Base-by-base conservation (phyloP, 2,888 invertebrate species). In the Hanleya hanleyi region DNA sequence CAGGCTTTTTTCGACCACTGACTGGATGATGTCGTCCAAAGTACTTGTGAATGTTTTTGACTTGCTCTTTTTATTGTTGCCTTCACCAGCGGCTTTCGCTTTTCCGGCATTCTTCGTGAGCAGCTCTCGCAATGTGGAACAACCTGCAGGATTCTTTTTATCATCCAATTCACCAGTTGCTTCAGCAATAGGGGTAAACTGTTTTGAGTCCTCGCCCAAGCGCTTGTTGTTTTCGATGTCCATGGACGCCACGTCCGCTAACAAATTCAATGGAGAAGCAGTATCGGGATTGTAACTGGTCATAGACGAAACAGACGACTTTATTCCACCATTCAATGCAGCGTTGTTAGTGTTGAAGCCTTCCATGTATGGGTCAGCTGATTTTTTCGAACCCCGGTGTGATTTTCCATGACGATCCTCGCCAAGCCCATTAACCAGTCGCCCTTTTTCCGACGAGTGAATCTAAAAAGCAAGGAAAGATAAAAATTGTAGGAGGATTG, bases 121-220 rank as follows among this genome's bases (percentile, higher is more conserved):
- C 62, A 96, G 90, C 87, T 96, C 96, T 0, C 96, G 91, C 15
- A 96, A 91, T 0, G 96, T 96, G 0, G 96, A 96, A 90, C 94
- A 96, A 89, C 94, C 94, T 29, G 82, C 74, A 26, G 82, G 80
- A 38, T 80, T 81, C 71, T 87, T 86, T 73, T 85, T 86, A 22
- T 81, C 79, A 62, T 80, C 77, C 18, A 74, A 77, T 22, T 70
- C 74, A 33, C 68, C 47, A 22, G 68, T 72, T 50, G 75, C 77
- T 49, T 76, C 76, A 61, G 70, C 73, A 0, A 66, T 67, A 22
- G 72, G 76, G 35, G 74, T 82, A 36, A 79, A 78, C 0, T 81
- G 79, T 67, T 84, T 85, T 18, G 80, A 78, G 41, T 80, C 77
- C 57, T 82, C 82, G 26, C 78, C 82, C 7, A 73, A 74, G 57